A percentile compares a stretch with the other conserved stretches of the same genome.
phyloP scores from a whole-genome alignment of 2,888 invertebrate genomes.

The Mechanitis messenoides region DNA sequence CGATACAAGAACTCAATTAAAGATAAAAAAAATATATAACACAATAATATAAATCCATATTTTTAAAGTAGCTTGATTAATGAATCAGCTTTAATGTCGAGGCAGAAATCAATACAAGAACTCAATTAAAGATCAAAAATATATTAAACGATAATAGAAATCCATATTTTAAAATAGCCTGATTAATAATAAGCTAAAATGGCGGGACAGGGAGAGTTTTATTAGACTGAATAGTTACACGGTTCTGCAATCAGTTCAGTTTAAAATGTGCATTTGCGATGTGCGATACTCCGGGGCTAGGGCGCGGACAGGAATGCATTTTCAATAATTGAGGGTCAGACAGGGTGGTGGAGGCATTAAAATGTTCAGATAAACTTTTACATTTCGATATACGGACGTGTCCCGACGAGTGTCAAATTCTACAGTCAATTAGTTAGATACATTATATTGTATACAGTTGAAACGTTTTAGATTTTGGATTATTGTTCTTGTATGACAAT shows the following conservation, averaged over 20 bases:
- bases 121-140: neutral
- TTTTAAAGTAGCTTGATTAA: no score
- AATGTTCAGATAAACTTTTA: slow-evolving; percentile 66
- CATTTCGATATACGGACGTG: slow-evolving; percentile 36
- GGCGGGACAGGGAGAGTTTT: slow-evolving; percentile 68
- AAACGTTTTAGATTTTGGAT: no score
- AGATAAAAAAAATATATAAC: no score
- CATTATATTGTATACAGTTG: no score
- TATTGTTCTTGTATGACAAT: no score
- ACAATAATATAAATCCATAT: no score
- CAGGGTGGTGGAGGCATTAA: slow-evolving; percentile 68
- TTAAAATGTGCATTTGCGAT: slow-evolving; percentile 77
- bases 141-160: neutral
- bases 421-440: neutral
- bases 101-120: neutral
- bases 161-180: neutral
- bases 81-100: no score
- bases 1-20: no score
- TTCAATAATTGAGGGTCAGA: slow-evolving; percentile 77
- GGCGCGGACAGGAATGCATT: slow-evolving; percentile 73
- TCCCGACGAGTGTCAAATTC: slow-evolving; percentile 9
- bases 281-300: slow-evolving; percentile 50
- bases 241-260: slow-evolving; percentile 73
- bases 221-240: slow-evolving; percentile 60
- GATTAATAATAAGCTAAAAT: slow-evolving; percentile 53